Evolutionary conservation across 2,888 invertebrate species (phyloP).

Genomic region (Lydus trimaculatus): DNA sequence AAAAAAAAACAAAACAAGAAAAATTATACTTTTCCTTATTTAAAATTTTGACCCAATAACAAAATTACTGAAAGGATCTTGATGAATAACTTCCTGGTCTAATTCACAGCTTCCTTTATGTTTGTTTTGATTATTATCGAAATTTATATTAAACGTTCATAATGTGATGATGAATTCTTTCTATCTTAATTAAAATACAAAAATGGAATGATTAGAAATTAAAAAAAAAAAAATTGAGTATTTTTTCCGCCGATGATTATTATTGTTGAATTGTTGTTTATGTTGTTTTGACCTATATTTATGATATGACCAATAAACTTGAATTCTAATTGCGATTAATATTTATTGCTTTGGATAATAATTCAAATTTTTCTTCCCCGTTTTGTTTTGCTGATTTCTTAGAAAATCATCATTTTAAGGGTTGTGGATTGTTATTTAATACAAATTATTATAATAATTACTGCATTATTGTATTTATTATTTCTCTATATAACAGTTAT

Average conservation of each 20-base stretch:
- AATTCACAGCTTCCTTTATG: conserved; percentile 1
- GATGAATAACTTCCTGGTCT: background rate
- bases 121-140: background rate
- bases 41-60: background rate
- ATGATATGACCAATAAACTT: background rate
- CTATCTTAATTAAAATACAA: background rate
- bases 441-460: too few relatives aligned
- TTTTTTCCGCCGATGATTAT: background rate
- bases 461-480: background rate
- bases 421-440: background rate
- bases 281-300: background rate
- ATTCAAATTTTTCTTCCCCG: too few relatives aligned
- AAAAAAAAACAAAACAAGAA: too few relatives aligned
- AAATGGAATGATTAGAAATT: background rate
- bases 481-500: background rate
- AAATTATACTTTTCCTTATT: background rate
- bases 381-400: background rate
- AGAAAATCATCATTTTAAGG: background rate
- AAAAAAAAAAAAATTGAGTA: too few relatives aligned
- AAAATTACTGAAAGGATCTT: background rate
- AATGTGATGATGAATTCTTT: background rate
- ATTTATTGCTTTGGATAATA: background rate
- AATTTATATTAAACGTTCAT: background rate
- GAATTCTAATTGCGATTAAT: background rate
- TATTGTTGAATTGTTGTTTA: background rate